Percentiles rank a stretch among this genome's conserved stretches.
Evolutionary conservation across 2,113 vertebrate species (phyloP).

Genomic region (Circaetus gallicus): DNA sequence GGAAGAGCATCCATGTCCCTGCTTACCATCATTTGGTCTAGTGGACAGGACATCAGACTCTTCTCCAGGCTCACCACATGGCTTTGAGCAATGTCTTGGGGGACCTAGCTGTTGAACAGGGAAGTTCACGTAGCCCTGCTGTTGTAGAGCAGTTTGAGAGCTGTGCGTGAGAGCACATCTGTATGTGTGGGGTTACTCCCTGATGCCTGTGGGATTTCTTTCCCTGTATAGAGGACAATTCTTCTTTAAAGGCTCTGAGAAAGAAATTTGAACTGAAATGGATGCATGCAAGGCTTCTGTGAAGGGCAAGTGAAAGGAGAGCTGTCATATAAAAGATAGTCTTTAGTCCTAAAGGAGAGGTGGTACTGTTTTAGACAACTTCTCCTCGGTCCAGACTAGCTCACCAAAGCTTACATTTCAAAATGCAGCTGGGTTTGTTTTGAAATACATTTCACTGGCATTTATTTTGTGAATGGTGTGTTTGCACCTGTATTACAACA

Average conservation of each 20-base stretch:
- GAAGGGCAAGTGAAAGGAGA: not conserved
- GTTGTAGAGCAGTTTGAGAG: not conserved
- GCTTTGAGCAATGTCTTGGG: not conserved
- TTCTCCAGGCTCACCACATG: not conserved
- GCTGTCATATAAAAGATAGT: not conserved
- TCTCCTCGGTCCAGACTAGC: not conserved
- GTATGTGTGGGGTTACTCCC: not conserved
- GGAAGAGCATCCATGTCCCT: not conserved
- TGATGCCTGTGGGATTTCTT: not conserved
- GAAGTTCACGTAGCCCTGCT: not conserved
- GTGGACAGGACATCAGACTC: not conserved
- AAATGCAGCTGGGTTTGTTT: not conserved
- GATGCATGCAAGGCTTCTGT: not conserved
- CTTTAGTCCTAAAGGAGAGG: not conserved
- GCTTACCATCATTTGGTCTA: not conserved
- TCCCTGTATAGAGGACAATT: not conserved
- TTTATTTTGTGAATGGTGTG: not conserved
- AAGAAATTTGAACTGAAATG: not conserved
- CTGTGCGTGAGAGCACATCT: not conserved
- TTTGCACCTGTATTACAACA: not conserved
- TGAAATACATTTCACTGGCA: not conserved
- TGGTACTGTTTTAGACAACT: not conserved
- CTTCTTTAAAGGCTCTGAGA: not conserved
- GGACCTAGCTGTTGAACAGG: not conserved
- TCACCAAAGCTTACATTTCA: not conserved